Base-by-base conservation (phyloP, 1,140 invertebrate species). In the Leptonema lineaticorne region DNA sequence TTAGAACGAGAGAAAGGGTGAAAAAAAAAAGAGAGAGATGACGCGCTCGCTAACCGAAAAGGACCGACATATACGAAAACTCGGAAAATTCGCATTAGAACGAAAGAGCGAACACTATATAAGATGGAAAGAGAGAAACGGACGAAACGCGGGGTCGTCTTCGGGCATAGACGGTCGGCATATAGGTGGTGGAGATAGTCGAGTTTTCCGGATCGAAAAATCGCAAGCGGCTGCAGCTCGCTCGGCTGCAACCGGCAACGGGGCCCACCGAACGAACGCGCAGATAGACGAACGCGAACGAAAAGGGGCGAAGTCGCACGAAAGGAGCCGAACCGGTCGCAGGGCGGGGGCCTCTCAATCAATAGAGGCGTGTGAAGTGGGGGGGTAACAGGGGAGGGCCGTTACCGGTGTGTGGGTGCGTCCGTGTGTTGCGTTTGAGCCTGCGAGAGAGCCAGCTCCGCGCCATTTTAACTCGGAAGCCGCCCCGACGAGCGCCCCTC, bases 291-390 rank as follows among this genome's bases (percentile, higher is more conserved):
- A 6, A 22, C 26, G 6, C 48, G 48, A 53, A 18, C 48, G 48
- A 14, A 22, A 22, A 3, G 29, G 46, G 46, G 6, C 16, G 41
- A 46, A 18, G 24, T 9, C 8, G 50, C n/a, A n/a, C 22, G 59
- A 45, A 30, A 22, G 29, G 46, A 65, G 59, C 27, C 59, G 58
- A 46, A 37, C 37, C 29, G 59, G 71, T 33, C 20, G 37, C 30
- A 41, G 48, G 59, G 48, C 53, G 18, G 50, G 63, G n/a, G 30
- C 48, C 67, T 45, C 18, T 59, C 66, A 66, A 72, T 72, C 70
- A 68, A 72, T 72, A 72, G 70, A 69, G 64, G 68, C 59, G 41
- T 46, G 65, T n/a, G 46, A 7, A 30, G 46, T 16, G 37, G 37
- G 37, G 37, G 37, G 16, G 37, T 3, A 11, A 16, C 11, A 16